Evolutionary conservation across 2,888 invertebrate genomes (phyloP).

Genomic region (Mythimna loreyi): DNA sequence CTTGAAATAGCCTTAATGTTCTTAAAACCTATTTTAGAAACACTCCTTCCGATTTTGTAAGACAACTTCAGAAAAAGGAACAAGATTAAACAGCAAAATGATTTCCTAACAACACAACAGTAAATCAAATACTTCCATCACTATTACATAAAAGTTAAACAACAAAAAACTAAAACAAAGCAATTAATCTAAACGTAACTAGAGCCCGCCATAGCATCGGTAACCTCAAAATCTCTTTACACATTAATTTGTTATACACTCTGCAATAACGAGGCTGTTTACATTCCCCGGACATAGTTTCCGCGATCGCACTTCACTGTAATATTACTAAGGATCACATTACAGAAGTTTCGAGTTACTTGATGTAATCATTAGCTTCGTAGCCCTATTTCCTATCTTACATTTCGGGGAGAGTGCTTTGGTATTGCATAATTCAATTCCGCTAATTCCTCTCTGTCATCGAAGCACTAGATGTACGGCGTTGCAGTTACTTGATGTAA

Average conservation of each 20-base stretch:
- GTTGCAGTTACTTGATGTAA: constrained; percentile 55
- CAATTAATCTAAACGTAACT: constrained; percentile 30
- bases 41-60: not conserved
- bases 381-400: constrained; percentile 63
- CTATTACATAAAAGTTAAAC: constrained; percentile 9
- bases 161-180: constrained; percentile 10
- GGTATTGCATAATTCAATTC: no score
- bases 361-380: constrained; percentile 49
- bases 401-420: no score
- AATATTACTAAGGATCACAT: constrained; percentile 58
- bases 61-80: not conserved
- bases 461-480: no score
- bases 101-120: not conserved
- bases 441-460: no score
- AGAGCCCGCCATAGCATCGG: constrained; percentile 18
- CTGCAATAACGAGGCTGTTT: constrained; percentile 41
- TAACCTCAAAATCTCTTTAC: constrained; percentile 49
- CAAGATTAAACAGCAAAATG: not conserved
- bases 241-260: constrained; percentile 18
- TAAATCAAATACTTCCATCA: not conserved
- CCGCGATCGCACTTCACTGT: constrained; percentile 30
- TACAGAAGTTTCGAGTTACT: constrained; percentile 56
- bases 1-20: no score
- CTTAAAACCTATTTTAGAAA: no score
- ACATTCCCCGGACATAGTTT: constrained; percentile 47